Evolutionary conservation across 2,113 vertebrate genomes (phyloP), one percentile per base, ranked within the genome.

Genomic region (Atherinomorus stipes): DNA sequence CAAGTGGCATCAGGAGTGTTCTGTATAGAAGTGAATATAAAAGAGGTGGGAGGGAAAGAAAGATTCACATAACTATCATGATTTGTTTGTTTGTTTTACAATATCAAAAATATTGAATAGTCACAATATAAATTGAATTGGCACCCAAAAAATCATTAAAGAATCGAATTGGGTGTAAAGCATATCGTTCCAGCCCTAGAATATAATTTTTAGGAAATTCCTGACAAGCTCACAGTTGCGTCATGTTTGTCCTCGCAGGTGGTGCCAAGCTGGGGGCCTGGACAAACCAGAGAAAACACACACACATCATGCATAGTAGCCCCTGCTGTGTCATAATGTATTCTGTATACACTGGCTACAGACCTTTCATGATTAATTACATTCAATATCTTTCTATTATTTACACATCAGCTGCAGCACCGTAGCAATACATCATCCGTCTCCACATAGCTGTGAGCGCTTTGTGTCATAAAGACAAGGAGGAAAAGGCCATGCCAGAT

Each of bases 371-470:
- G 69, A 79, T 78, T 82, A 56, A 66, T 84, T 64, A 80, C 51
- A n/a, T 64, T 37, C 42, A 67, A 74, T 83, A 78, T 71, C 63
- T 42, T 37, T 78, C 49, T n/a, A 67, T 79, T 83, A 76, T 85
- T 83, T 75, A 74, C 74, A 74, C 70, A 58, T 63, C 49, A 62
- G 62, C 34, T 15, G 54, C 62, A 45, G 68, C 25, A 8, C 52
- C 47, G 45, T 15, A 51, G 40, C 31, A 28, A 65, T 57, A 59
- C 64, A 74, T 67, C 77, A 80, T 66, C 60, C 69, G 50, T 71
- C 50, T 72, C 2, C 63, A 60, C 42, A 63, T 22, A 18, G 50
- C 80, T 45, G 1, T 4, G 42, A 76, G 78, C 11, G 1, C 49
- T 71, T 62, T 23, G 37, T 57, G 31, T 76, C 63, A 64, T 53